Evolutionary conservation across 2,113 vertebrate genomes (phyloP).

Genomic region (Apeltes quadracus): DNA sequence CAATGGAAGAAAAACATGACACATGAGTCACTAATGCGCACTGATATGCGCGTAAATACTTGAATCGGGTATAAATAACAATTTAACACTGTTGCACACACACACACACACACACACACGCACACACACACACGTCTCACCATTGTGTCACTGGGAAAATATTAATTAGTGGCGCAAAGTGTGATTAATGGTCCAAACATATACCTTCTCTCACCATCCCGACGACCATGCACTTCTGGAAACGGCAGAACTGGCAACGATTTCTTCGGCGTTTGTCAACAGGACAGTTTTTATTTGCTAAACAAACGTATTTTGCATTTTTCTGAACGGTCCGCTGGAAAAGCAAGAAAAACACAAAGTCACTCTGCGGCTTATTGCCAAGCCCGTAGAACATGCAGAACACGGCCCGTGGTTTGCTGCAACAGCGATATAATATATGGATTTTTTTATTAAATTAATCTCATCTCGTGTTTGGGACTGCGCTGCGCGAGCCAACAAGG

Average conservation of each 20-base stretch:
- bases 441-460: too few species aligned
- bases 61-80: background rate
- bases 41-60: slow-evolving; percentile 10
- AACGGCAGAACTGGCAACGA: slow-evolving; percentile 95
- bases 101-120: too few species aligned
- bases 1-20: slow-evolving; percentile 42
- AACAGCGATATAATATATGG: background rate
- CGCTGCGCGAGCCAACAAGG: slow-evolving; percentile 75
- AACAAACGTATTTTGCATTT: slow-evolving; percentile 98
- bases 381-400: background rate
- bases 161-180: background rate
- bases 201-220: slow-evolving; percentile 99
- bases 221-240: slow-evolving; percentile 97
- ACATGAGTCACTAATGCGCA: background rate
- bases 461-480: slow-evolving; percentile 75
- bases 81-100: too few species aligned
- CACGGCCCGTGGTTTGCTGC: background rate
- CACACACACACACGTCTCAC: slow-evolving; percentile 4
- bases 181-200: slow-evolving; percentile 45
- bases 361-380: slow-evolving; percentile 12
- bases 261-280: slow-evolving; percentile 96
- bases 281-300: slow-evolving; percentile 99
- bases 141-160: background rate
- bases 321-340: slow-evolving; percentile 97
- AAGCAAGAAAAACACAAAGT: slow-evolving; percentile 30